Evolutionary conservation across 2,113 vertebrate genomes (phyloP), one percentile per base, ranked within the genome.

Genomic region (Sclerurus mexicanus): DNA sequence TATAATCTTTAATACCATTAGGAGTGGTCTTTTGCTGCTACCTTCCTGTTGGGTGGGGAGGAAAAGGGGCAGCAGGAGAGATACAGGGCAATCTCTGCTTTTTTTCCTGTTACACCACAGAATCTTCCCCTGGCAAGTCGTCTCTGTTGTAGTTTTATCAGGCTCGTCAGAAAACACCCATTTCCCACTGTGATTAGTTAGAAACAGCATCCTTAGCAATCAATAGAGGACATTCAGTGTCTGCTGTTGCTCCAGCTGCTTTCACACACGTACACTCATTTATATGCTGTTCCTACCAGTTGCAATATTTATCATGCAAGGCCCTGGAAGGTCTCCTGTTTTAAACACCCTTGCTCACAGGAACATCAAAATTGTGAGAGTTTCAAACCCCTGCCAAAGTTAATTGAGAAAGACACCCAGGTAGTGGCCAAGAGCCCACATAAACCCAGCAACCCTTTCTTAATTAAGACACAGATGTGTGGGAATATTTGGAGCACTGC

Each of bases 161-260:
- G 46, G 31, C 28, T 74, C 56, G 6, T 39, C 7, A 27, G 39
- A 85, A 72, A 47, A 33, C 67, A 27, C 7, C 2, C 1, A 17
- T 63, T 90, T 87, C 39, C 28, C 28, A n/a, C 6, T 23, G 23
- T n/a, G 31, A 33, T 87, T 62, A 53, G 11, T n/a, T 50, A 59
- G 31, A 72, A 82, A 30, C 22, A 33, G 7, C 33, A 31, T 24
- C 18, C 6, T 90, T 50, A 67, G 24, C 58, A 23, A 30, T 25
- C 18, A 22, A 0, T 31, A n/a, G 10, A 20, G 40, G 33, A 16
- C 21, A 5, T n/a, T 64, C 1, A 1, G 18, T 23, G 17, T 40
- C 68, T 64, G 53, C 49, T 55, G 13, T 58, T 79, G 28, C 44
- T 81, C 72, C 16, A 47, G 3, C 42, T 52, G 27, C 18, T 68